Conservation (phyloP, 2,888 invertebrate species). For the Rhagium mordax region DNA sequence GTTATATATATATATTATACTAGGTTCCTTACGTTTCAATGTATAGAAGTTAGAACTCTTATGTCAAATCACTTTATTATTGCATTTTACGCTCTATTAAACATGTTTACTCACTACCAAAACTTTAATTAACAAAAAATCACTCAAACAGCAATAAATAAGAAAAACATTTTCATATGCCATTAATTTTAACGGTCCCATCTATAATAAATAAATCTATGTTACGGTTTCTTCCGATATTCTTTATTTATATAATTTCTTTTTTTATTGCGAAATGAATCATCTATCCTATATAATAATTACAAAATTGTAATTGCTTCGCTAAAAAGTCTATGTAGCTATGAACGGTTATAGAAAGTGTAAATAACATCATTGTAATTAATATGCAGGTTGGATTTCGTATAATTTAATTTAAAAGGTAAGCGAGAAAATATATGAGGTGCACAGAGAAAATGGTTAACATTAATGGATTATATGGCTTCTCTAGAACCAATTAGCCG, state of each 20-base stretch:
- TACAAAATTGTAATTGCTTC: slow-evolving; percentile 7
- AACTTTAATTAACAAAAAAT: slow-evolving; percentile 22
- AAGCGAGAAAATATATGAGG: not conserved
- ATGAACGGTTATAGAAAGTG: slow-evolving; percentile 15
- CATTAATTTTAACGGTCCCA: slow-evolving; percentile 2
- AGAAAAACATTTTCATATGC: slow-evolving; percentile 1
- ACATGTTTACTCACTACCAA: not conserved
- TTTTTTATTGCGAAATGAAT: slow-evolving; percentile 14
- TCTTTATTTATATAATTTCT: slow-evolving; percentile 2
- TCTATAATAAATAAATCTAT: not conserved
- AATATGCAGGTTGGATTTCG: not conserved
- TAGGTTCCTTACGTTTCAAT: not conserved
- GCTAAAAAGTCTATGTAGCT: slow-evolving; percentile 1
- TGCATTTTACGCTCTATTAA: slow-evolving; percentile 15
- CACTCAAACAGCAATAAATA: not conserved
- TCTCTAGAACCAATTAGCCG: too few relatives aligned
- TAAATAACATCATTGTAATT: not conserved
- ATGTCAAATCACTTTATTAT: not conserved
- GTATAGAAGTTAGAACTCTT: too few relatives aligned
- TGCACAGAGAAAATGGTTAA: not conserved
- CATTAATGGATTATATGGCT: not conserved
- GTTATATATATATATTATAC: not conserved
- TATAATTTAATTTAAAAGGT: not conserved
- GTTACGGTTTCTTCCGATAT: slow-evolving; percentile 6
- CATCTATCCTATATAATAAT: not conserved